phyloP scores from a whole-genome alignment of 2,888 invertebrate genomes.

The Agriopis aurantiaria region DNA sequence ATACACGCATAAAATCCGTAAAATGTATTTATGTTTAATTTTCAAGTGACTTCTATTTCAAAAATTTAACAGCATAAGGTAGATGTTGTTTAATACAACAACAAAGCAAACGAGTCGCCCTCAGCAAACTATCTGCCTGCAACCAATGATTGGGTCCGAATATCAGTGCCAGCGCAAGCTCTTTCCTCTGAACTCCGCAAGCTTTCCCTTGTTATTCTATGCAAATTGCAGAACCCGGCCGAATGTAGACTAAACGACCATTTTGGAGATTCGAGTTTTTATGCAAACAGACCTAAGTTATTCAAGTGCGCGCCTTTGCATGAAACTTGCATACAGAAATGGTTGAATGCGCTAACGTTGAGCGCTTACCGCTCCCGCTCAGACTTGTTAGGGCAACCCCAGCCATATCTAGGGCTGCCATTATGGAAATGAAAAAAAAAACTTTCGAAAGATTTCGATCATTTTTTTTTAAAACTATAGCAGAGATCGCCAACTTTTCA shows the following conservation, averaged over 20 bases:
- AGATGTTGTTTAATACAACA: conserved; percentile 45
- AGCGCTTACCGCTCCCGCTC: conserved; percentile 53
- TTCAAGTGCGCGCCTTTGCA: conserved; percentile 80
- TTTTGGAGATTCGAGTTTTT: conserved; percentile 83
- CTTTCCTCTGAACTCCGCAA: conserved; percentile 66
- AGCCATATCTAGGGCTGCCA: background rate
- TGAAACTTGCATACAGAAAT: conserved; percentile 77
- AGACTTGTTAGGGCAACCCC: conserved; percentile 32
- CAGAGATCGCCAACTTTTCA: no score
- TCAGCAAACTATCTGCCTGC: conserved; percentile 49
- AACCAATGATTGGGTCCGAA: conserved; percentile 66
- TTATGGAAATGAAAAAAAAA: background rate
- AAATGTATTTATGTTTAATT: no score
- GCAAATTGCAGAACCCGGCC: conserved; percentile 76
- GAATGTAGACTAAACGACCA: conserved; percentile 78
- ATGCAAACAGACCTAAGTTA: conserved; percentile 83
- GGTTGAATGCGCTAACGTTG: conserved; percentile 74
- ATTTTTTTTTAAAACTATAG: no score
- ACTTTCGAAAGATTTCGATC: background rate
- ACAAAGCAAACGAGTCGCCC: conserved; percentile 39
- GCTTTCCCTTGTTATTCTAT: conserved; percentile 82
- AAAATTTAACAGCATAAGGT: conserved; percentile 33
- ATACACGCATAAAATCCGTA: no score
- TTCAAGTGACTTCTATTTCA: background rate
- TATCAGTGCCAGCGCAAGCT: conserved; percentile 65